Evolutionary conservation across 2,113 vertebrate species (phyloP).

Genomic region (Donacobius atricapilla): DNA sequence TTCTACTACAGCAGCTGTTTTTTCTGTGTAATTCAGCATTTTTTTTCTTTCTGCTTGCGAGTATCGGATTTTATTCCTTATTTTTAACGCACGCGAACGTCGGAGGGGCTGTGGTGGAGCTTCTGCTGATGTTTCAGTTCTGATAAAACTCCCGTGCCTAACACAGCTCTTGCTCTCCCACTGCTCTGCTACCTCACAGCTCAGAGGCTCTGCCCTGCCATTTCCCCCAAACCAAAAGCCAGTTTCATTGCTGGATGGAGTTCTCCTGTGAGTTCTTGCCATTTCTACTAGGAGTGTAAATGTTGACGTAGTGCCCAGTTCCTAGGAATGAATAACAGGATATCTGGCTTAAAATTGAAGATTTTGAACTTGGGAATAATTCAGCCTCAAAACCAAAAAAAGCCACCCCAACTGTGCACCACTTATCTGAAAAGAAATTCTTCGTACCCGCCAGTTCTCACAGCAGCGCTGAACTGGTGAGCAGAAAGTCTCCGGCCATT

Average conservation of each 20-base stretch:
- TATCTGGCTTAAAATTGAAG: background rate
- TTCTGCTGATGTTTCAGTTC: constrained; percentile 44
- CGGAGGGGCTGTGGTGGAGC: background rate
- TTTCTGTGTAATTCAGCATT: constrained; percentile 35
- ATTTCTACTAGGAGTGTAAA: background rate
- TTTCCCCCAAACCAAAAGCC: background rate
- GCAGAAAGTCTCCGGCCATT: background rate
- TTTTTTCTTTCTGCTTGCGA: background rate
- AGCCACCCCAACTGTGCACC: rapidly evolving
- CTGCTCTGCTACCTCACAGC: background rate
- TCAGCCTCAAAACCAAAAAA: background rate
- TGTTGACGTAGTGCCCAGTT: background rate
- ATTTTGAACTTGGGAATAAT: background rate
- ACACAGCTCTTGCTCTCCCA: background rate
- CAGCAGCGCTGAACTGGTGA: background rate
- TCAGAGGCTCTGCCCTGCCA: background rate
- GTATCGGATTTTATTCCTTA: constrained; percentile 23
- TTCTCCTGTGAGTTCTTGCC: background rate
- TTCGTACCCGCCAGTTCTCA: background rate
- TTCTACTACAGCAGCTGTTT: constrained; percentile 47
- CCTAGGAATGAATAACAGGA: background rate
- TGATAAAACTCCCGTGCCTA: background rate
- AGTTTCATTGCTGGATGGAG: background rate
- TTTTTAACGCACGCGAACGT: background rate
- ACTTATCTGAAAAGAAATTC: background rate